A percentile compares a stretch with the other conserved stretches of the same genome.
phyloP scores from a whole-genome alignment of 2,797 vertebrate genomes.

The Cyclura pinguis region DNA sequence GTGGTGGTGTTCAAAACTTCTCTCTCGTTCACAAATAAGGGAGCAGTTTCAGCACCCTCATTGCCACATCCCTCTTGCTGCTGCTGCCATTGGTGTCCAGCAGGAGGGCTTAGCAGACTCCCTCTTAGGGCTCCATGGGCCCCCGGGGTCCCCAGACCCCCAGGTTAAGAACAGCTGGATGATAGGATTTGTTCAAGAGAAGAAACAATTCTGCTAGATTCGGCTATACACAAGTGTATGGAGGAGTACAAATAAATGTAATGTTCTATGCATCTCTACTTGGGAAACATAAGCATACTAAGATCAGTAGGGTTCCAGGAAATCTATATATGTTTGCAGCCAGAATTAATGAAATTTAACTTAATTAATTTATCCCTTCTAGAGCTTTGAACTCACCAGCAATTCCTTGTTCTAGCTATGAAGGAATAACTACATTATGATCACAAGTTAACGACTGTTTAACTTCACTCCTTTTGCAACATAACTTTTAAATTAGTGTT shows the following conservation, averaged over 20 bases:
- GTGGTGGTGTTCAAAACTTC: too few species aligned
- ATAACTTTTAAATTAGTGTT: neutral
- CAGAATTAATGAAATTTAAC: slow-evolving; percentile 19
- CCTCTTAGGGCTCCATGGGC: too few species aligned
- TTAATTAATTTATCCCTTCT: neutral
- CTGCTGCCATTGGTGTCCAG: too few species aligned
- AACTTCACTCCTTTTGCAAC: neutral
- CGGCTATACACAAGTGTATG: neutral
- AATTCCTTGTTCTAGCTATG: neutral
- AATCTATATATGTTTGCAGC: neutral
- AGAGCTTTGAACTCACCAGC: neutral
- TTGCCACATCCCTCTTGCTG: too few species aligned
- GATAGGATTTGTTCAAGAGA: slow-evolving; percentile 3
- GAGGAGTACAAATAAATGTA: fast-evolving
- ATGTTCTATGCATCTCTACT: neutral
- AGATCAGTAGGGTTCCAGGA: neutral
- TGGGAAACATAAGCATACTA: neutral
- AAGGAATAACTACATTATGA: neutral
- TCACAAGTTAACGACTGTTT: too few species aligned
- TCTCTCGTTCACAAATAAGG: too few species aligned
- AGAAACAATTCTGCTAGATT: slow-evolving; percentile 18
- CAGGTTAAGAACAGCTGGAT: too few species aligned
- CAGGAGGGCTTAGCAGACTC: too few species aligned
- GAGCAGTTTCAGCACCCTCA: too few species aligned
- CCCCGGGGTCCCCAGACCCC: too few species aligned